A percentile compares a stretch with the other conserved stretches of the same genome.
Evolutionary conservation across 2,888 invertebrate species (phyloP).

Genomic region (Drosophila macrospina): DNA sequence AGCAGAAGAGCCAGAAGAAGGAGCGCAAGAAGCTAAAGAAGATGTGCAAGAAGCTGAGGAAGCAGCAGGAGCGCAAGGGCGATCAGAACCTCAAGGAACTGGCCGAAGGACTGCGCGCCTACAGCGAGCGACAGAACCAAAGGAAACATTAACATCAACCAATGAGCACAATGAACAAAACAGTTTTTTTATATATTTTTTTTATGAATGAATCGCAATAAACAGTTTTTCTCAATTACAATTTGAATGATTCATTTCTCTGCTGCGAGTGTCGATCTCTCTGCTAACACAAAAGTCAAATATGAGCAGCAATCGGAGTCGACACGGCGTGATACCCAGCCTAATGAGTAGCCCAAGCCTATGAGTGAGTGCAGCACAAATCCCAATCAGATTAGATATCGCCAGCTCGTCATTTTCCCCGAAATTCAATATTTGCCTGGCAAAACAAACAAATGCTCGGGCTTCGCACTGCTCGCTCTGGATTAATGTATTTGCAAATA

Average conservation of each 20-base stretch:
- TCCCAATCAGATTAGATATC: constrained; percentile 5
- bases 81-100: constrained; percentile 33
- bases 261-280: neutral
- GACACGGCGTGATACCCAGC: constrained; percentile 18
- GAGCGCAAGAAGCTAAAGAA: constrained; percentile 70
- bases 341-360: constrained; percentile 12
- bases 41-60: constrained; percentile 62
- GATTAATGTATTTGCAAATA: neutral
- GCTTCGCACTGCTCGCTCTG: neutral
- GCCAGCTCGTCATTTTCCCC: neutral
- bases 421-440: neutral
- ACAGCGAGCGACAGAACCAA: constrained; percentile 28
- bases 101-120: constrained; percentile 49
- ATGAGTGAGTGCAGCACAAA: neutral
- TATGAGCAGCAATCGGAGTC: constrained; percentile 11
- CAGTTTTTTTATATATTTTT: constrained; percentile 3
- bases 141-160: neutral
- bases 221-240: neutral
- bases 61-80: constrained; percentile 51
- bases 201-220: constrained; percentile 7
- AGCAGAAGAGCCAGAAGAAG: constrained; percentile 55
- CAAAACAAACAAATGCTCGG: neutral
- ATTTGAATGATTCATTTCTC: neutral
- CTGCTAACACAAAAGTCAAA: constrained; percentile 16
- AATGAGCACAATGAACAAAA: neutral